Percentiles rank a stretch among this genome's conserved stretches.
phyloP scores from a whole-genome alignment of 1,140 invertebrate species.

The Schlechtendalia chinensis region DNA sequence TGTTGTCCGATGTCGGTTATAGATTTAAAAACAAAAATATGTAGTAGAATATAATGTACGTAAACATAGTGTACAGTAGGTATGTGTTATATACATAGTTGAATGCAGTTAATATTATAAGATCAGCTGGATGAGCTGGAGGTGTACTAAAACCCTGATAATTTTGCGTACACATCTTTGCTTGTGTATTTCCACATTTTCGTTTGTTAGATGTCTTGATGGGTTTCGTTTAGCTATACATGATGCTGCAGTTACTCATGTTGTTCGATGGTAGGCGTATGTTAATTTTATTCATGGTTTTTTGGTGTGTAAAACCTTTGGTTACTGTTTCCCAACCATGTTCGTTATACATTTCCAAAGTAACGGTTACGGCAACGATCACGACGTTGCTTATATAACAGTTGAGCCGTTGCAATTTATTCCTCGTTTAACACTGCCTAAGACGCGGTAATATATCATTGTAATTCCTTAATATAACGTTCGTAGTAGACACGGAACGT shows the following conservation, averaged over 20 bases:
- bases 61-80: too few species aligned
- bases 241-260: not conserved
- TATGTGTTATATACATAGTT: too few species aligned
- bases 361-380: not conserved
- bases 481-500: too few species aligned
- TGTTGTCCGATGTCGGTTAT: too few species aligned
- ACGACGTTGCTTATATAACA: not conserved
- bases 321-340: not conserved
- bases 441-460: not conserved
- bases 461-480: not conserved
- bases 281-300: constrained; percentile 39
- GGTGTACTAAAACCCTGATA: not conserved
- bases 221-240: constrained; percentile 5
- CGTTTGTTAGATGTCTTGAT: constrained; percentile 1
- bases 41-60: too few species aligned
- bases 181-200: not conserved
- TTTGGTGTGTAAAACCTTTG: not conserved
- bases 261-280: not conserved
- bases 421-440: not conserved
- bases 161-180: not conserved
- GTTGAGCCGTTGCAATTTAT: not conserved
- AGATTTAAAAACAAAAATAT: too few species aligned
- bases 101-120: too few species aligned
- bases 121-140: too few species aligned
- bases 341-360: not conserved